A percentile compares a stretch with the other conserved stretches of the same genome.
Evolutionary conservation across 1,140 invertebrate species (phyloP).

Genomic region (Drosophila jambulina): DNA sequence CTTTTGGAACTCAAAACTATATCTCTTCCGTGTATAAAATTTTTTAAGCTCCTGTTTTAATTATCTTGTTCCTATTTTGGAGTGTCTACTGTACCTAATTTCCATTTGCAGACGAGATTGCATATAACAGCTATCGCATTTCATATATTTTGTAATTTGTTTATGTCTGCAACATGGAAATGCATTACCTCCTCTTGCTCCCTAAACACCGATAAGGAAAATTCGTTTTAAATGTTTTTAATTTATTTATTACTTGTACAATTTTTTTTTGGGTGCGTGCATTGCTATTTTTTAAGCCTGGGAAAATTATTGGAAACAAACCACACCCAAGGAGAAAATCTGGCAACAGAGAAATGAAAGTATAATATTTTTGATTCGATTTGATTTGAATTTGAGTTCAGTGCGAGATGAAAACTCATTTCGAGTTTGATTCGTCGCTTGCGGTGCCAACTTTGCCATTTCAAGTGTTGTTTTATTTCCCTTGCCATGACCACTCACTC

Average conservation of each 20-base stretch:
- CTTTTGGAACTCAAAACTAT: accelerated
- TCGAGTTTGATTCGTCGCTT: constrained; percentile 39
- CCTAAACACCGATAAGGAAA: constrained; percentile 41
- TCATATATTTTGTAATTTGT: constrained; percentile 36
- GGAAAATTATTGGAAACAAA: constrained; percentile 8
- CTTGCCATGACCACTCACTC: constrained; percentile 21
- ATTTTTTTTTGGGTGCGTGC: constrained; percentile 1
- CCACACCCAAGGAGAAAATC: constrained; percentile 42
- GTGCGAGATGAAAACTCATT: constrained; percentile 33
- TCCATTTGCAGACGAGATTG: constrained; percentile 30
- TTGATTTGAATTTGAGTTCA: constrained; percentile 20
- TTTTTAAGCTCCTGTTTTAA: not conserved
- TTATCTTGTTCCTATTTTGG: not conserved
- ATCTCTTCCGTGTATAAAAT: no score
- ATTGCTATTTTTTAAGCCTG: not conserved
- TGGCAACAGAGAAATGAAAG: constrained; percentile 51
- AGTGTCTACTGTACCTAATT: constrained; percentile 17
- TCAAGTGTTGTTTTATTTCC: constrained; percentile 18
- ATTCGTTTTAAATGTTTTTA: constrained; percentile 56
- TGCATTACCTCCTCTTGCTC: constrained; percentile 20
- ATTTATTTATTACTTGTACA: constrained; percentile 26
- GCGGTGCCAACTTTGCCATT: constrained; percentile 65
- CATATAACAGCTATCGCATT: constrained; percentile 32
- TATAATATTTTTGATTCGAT: constrained; percentile 30
- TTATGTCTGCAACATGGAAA: constrained; percentile 28